Evolutionary conservation across 2,113 vertebrate species (phyloP), one percentile per base, ranked within the genome.

Genomic region (Melierax canorus): DNA sequence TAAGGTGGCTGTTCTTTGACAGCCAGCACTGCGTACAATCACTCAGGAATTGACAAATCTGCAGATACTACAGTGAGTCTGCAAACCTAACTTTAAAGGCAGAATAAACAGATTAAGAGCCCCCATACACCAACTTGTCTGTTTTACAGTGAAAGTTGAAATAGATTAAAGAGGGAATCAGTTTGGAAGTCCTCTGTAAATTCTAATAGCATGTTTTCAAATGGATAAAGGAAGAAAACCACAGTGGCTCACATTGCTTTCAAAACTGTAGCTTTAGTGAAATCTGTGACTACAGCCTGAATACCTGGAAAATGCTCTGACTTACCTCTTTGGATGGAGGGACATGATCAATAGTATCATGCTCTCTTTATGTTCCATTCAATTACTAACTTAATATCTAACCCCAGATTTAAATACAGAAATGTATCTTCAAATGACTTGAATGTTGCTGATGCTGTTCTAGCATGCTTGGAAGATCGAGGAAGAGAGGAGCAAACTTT

Each of bases 41-140:
- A 72, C 98, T 98, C 98, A 97, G 98, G 98, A 98, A 91, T 39
- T 95, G 97, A 71, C 90, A 92, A 85, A 87, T 79, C 94, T 95
- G 97, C 97, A 97, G 97, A 66, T 92, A 30, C 90, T 93, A 82
- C 94, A 94, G 90, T 21, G 66, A 77, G 77, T 19, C 86, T 83
- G 66, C 92, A 78, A 39, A 17, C 21, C 1, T 10, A 12, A 30
- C 67, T 39, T 19, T 23, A 66, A 20, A 55, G 85, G 82, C 78
- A 88, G 48, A 48, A n/a, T 11, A 34, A 46, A 55, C 51, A 69
- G 19, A 18, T 30, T 11, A 17, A 53, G 86, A 92, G 53, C 63
- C 90, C 90, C 43, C 76, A 2, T 21, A 60, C 85, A 91, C 91
- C 88, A 86, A 12, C 93, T 77, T 71, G 85, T 67, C 68, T 96